Percentiles rank a stretch among this genome's conserved stretches.
These are phyloP conservation scores for Antitype chi DNA, from an alignment of 2,888 invertebrate genomes.

Conservation along the genomic window DNA sequence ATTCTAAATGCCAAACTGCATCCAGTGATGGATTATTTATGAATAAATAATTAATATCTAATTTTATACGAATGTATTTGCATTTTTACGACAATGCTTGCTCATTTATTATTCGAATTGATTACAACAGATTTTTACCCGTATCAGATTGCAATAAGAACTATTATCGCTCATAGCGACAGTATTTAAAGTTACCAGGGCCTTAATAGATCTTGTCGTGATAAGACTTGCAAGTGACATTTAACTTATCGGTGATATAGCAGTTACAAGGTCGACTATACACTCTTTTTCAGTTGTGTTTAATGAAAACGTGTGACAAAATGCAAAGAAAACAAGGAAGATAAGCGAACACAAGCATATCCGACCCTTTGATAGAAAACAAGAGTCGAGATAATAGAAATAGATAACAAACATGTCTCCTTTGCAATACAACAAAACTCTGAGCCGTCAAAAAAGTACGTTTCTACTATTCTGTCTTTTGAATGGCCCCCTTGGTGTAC, in stretches of 20 bases:
- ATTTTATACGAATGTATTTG: no score
- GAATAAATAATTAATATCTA: no score
- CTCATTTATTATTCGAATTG: no score
- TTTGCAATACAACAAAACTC: constrained; percentile 41
- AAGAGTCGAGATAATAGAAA: constrained; percentile 37
- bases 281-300: no score
- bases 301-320: neutral
- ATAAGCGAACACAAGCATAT: neutral
- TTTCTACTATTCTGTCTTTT: constrained; percentile 35
- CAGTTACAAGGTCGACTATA: neutral
- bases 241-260: neutral
- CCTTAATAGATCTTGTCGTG: no score
- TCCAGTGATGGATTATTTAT: no score
- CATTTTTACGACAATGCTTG: no score
- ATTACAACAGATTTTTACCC: no score
- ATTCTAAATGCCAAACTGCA: no score
- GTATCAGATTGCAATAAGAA: no score
- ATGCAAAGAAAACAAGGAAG: constrained; percentile 10
- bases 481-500: constrained; percentile 26
- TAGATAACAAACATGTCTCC: constrained; percentile 44
- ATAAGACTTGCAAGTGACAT: neutral
- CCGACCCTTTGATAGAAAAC: constrained; percentile 3
- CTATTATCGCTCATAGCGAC: no score
- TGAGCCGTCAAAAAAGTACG: constrained; percentile 32
- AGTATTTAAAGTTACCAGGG: no score